Base-by-base conservation (phyloP, 2,113 vertebrate genomes). In the Zonotrichia leucophrys region DNA sequence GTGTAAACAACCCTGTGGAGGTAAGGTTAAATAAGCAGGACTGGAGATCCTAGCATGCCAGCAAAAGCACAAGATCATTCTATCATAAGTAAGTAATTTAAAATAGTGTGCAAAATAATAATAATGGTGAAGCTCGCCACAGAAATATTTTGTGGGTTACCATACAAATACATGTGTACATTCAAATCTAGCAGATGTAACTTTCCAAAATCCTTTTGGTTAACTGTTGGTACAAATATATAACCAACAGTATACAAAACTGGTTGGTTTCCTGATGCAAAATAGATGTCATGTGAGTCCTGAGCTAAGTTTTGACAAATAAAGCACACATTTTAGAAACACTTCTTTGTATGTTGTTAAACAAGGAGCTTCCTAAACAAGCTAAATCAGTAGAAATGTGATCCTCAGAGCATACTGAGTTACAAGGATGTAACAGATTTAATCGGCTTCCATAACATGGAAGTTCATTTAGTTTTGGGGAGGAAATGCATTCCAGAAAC, bases 21-120 rank as follows among this genome's bases (percentile, higher is more conserved):
- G 76, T 97, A 94, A 98, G 97, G 97, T 98, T 98, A 97, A 97
- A 94, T 97, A 98, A 98, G 97, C 97, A 97, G 96, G 83, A 63
- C 93, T 94, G 73, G 89, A 94, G 90, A 92, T 72, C 76, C 77
- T 96, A 74, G 68, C 44, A 69, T 97, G 96, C 96, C 97, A 97
- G 94, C 94, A 97, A 95, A 93, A 96, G 90, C 96, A 96, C 76
- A 89, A 91, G 94, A 94, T 95, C 88, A 47, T 95, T 95, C 70
- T 84, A 58, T 92, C 70, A 25, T 94, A 97, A 97, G 93, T 87
- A 79, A 83, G 92, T 95, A 9, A 96, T 94, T 90, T 96, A 94
- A 96, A 95, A 94, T 91, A 82, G 37, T 21, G 53, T 90, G 78
- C 74, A 96, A 96, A 97, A 95, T 87, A 96, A 92, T 79, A 95